Base-by-base conservation (phyloP, 2,113 vertebrate species). In the Forbesichthys papilliferus region DNA sequence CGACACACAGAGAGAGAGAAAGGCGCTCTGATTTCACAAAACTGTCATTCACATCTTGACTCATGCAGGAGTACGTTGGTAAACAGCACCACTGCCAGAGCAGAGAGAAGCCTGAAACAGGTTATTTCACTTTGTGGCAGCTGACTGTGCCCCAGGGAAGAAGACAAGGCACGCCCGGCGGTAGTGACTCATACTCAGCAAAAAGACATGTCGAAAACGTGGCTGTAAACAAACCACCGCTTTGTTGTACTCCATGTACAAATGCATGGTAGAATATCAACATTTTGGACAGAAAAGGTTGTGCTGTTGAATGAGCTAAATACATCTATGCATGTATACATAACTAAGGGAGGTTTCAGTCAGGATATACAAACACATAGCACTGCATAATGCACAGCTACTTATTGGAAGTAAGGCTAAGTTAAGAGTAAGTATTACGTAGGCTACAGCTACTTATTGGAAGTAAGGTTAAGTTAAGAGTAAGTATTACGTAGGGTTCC, bases 101-200 rank as follows among this genome's bases (percentile, higher is more conserved):
- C 33, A 73, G 57, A 55, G 77, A 57, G 71, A 66, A 79, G 69
- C 13, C 74, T 63, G 34, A 77, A 92, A 91, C 91, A 73, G 85
- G 90, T 93, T 92, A 77, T 89, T 27, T 90, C 73, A 75, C 86
- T 89, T 77, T 74, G 64, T 18, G 51, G 51, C 56, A 51, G 64
- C 82, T 72, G 64, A 73, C 57, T 74, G 20, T 79, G 80, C 67
- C 82, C 87, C 13, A 59, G 55, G 84, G 85, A 66, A 47, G 55
- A 71, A 3, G 59, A 47, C 48, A 71, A 3, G 61, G 79, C 88
- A 82, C 84, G 0, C 88, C 84, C 83, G 65, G 77, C 6, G 69
- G 3, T 69, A 48, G 69, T 88, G 84, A 90, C 46, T 90, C 75
- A 81, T 60, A 69, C 53, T 48, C n/a, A 68, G 51, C 60, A 62